Evolutionary conservation across 2,797 vertebrate species (phyloP).

Genomic region (Echiichthys vipera): DNA sequence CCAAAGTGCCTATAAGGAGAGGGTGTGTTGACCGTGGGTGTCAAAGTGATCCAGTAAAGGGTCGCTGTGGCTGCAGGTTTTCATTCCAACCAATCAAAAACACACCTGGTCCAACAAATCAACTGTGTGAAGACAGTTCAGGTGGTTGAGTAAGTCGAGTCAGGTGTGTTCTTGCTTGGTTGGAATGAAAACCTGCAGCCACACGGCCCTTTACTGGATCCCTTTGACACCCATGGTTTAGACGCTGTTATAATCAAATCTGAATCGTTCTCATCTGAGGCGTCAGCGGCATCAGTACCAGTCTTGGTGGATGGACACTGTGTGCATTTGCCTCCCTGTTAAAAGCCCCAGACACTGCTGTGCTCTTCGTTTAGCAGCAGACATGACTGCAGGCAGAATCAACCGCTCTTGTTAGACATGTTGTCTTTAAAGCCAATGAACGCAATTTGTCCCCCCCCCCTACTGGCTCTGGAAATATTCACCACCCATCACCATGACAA

Average conservation of each 20-base stretch:
- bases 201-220: too few relatives aligned
- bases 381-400: constrained; percentile 38
- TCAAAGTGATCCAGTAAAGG: too few relatives aligned
- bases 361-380: constrained; percentile 30
- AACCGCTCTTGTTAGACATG: constrained; percentile 46
- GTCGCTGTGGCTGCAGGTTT: too few relatives aligned
- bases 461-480: constrained; percentile 38
- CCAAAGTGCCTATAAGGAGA: too few relatives aligned
- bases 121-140: too few relatives aligned
- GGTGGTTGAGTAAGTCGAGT: too few relatives aligned
- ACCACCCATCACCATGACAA: constrained; percentile 72
- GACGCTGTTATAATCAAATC: neutral
- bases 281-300: neutral
- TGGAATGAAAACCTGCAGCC: too few relatives aligned
- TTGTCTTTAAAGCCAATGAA: constrained; percentile 54
- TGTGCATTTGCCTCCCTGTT: neutral
- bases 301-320: neutral
- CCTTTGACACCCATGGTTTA: too few relatives aligned
- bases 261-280: neutral
- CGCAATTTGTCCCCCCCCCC: constrained; percentile 30
- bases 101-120: too few relatives aligned
- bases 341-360: neutral
- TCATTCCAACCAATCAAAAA: too few relatives aligned
- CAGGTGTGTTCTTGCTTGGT: too few relatives aligned
- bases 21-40: too few relatives aligned